Base-by-base conservation (phyloP, 2,888 invertebrate species). In the Leptogaster cylindrica region DNA sequence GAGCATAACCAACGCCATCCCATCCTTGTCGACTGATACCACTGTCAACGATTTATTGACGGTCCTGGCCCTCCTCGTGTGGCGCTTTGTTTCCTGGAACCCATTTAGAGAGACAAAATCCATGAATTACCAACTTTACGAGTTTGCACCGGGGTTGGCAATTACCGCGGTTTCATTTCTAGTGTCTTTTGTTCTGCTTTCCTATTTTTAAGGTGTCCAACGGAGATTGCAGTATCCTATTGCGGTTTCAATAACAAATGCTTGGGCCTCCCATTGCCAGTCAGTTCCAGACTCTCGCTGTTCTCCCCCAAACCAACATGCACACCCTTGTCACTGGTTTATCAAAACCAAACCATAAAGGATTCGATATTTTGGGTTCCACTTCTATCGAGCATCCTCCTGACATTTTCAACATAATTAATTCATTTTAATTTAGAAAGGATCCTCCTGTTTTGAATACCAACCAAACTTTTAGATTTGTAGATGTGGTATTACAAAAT, bases 121-220 rank as follows among this genome's bases (percentile, higher is more conserved):
- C 61, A 61, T 61, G 61, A 61, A 61, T 61, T 61, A 61, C 44
- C 41, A 61, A 44, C 44, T 61, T 61, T 44, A 61, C 55, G 55
- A 55, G 55, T 55, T 55, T 55, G 39, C 55, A 55, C 55, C 39
- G 55, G 55, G 55, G 7, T 12, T 20, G 39, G 55, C 36, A 55
- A 55, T 55, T 55, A 55, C 36, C 55, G 55, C 55, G 55, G 55
- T 55, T 55, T 55, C 55, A 25, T 36, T 55, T 36, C 55, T 36
- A 31, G 33, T 16, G 55, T 20, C 39, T 36, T 55, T 36, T 23
- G 36, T 18, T 52, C 10, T 36, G 31, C 39, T 55, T 55, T 55
- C 10, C 55, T 36, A 36, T 36, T 55, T 55, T 55, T 36, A 23
- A 36, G 8, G 55, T 36, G 36, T 55, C 55, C 36, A 28, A 28